These are phyloP conservation scores for Podotricha telesiphe DNA, from an alignment of 2,888 invertebrate genomes.

Conservation along the genomic window DNA sequence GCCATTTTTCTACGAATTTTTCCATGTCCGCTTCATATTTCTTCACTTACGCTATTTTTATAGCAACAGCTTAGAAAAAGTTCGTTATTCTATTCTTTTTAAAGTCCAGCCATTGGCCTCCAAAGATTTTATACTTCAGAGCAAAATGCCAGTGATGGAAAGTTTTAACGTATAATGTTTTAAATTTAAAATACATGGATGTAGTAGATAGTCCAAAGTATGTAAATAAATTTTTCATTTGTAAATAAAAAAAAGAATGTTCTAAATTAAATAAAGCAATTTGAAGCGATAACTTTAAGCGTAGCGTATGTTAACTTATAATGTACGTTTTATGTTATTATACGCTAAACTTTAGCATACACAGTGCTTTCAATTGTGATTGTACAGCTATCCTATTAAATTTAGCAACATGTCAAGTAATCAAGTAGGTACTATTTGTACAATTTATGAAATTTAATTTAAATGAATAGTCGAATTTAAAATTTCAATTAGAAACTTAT, in stretches of 20 bases:
- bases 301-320: too few relatives aligned
- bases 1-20: slow-evolving; percentile 38
- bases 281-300: too few relatives aligned
- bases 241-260: background rate
- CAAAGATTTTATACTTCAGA: background rate
- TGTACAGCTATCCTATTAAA: too few relatives aligned
- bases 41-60: slow-evolving; percentile 28
- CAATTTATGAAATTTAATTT: background rate
- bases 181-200: background rate
- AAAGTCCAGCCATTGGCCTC: slow-evolving; percentile 4
- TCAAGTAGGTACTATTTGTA: background rate
- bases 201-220: too few relatives aligned
- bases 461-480: background rate
- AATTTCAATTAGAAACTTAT: background rate
- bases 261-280: too few relatives aligned
- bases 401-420: too few relatives aligned
- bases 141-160: slow-evolving; percentile 4
- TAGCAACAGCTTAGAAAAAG: slow-evolving; percentile 17
- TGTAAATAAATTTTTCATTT: too few relatives aligned
- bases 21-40: slow-evolving; percentile 17
- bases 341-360: too few relatives aligned
- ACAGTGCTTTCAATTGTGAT: background rate
- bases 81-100: slow-evolving; percentile 23
- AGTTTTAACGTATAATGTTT: background rate
- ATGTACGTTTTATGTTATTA: too few relatives aligned